Conservation (phyloP, 1,140 invertebrate species). For the Gryllus bimaculatus region DNA sequence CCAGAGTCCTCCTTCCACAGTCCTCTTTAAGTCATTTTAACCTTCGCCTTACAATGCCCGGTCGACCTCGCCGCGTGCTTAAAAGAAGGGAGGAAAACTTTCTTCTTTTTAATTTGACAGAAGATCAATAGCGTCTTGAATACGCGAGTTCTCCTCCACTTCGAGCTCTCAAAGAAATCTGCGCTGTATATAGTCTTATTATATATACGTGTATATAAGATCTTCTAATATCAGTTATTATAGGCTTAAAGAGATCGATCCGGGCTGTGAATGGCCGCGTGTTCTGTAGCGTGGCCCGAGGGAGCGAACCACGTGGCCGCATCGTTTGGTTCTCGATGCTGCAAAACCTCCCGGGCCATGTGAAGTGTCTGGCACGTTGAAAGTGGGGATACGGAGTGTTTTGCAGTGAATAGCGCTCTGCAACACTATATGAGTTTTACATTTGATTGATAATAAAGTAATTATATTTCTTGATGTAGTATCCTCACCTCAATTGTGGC, state of each 20-base stretch:
- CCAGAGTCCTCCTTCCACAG: neutral
- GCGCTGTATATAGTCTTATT: neutral
- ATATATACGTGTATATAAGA: neutral
- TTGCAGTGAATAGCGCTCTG: too few species aligned
- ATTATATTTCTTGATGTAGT: too few species aligned
- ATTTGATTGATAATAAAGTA: too few species aligned
- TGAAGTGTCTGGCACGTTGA: too few species aligned
- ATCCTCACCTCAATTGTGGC: too few species aligned
- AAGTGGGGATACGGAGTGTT: too few species aligned
- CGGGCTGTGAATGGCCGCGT: too few species aligned
- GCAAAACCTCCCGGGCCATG: too few species aligned
- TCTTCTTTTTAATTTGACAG: neutral
- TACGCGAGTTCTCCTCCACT: neutral
- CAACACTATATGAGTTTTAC: too few species aligned
- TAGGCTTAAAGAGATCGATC: neutral
- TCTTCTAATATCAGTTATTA: neutral
- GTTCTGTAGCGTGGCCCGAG: too few species aligned
- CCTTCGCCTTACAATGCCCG: neutral
- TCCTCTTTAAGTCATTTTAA: neutral
- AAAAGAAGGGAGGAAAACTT: neutral
- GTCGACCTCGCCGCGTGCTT: neutral
- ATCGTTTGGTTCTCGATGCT: too few species aligned
- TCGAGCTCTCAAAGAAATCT: neutral
- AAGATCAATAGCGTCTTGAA: neutral
- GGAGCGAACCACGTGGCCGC: too few species aligned